phyloP scores from a whole-genome alignment of 2,113 vertebrate species.

The Ovibos moschatus region DNA sequence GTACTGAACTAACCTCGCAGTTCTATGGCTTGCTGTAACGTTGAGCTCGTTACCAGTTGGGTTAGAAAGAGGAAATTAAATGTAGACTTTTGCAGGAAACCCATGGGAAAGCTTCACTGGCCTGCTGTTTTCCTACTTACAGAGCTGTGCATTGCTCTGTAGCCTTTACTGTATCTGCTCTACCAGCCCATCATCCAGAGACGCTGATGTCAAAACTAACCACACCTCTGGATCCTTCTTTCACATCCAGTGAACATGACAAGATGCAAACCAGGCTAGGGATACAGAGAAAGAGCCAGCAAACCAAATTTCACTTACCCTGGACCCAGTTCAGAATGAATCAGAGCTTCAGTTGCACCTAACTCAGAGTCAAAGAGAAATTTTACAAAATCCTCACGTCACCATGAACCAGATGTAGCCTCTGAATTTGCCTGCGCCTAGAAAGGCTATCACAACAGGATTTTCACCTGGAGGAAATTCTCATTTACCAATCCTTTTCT shows the following conservation, averaged over 20 bases:
- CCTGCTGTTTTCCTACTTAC: neutral
- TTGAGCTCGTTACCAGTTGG: neutral
- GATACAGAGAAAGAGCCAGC: neutral
- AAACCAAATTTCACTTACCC: neutral
- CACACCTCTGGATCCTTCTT: neutral
- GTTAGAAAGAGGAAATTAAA: neutral
- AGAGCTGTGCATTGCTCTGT: neutral
- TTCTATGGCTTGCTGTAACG: neutral
- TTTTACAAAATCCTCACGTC: neutral
- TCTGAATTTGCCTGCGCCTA: neutral
- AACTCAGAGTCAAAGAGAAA: neutral
- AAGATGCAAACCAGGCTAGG: neutral
- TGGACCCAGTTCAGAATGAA: neutral
- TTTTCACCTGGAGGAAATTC: neutral
- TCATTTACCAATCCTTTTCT: neutral
- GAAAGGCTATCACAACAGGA: neutral
- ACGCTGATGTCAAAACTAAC: neutral
- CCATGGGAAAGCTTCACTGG: neutral
- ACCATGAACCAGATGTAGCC: neutral
- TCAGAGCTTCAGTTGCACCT: neutral
- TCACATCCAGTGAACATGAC: neutral
- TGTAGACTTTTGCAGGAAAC: neutral
- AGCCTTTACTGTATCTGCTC: neutral
- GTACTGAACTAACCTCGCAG: neutral
- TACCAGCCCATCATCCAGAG: neutral